Percentiles rank a stretch among this genome's conserved stretches.
These are phyloP conservation scores for Calliphora vomitoria DNA, from an alignment of 2,888 invertebrate genomes.

Conservation along the genomic window DNA sequence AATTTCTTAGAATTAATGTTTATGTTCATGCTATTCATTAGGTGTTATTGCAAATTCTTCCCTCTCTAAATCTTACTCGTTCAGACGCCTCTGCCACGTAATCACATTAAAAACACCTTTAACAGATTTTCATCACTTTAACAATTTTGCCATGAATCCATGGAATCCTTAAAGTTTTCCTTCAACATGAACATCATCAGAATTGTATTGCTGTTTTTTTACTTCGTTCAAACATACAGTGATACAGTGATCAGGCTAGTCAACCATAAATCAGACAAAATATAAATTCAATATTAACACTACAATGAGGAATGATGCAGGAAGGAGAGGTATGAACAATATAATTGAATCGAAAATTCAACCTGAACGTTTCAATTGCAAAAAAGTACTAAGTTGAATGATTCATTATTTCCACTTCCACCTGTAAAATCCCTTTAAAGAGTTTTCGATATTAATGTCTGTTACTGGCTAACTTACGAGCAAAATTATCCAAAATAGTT, in stretches of 20 bases:
- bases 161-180: slow-evolving; percentile 17
- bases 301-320: neutral
- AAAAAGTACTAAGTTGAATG: slow-evolving; percentile 4
- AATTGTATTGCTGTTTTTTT: neutral
- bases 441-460: neutral
- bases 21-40: no score
- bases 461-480: neutral
- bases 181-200: neutral
- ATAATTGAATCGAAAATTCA: neutral
- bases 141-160: slow-evolving; percentile 1
- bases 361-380: neutral
- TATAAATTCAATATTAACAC: slow-evolving; percentile 47
- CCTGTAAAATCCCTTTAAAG: neutral
- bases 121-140: slow-evolving; percentile 21
- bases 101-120: slow-evolving; percentile 21
- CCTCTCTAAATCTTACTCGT: neutral
- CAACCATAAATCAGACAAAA: slow-evolving; percentile 25
- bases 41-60: neutral
- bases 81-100: neutral
- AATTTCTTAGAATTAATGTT: no score
- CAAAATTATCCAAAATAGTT: neutral
- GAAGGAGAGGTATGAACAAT: neutral
- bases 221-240: neutral
- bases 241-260: neutral
- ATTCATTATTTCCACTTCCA: neutral